phyloP scores from a whole-genome alignment of 1,140 invertebrate species.

The Plectrocnemia conspersa region DNA sequence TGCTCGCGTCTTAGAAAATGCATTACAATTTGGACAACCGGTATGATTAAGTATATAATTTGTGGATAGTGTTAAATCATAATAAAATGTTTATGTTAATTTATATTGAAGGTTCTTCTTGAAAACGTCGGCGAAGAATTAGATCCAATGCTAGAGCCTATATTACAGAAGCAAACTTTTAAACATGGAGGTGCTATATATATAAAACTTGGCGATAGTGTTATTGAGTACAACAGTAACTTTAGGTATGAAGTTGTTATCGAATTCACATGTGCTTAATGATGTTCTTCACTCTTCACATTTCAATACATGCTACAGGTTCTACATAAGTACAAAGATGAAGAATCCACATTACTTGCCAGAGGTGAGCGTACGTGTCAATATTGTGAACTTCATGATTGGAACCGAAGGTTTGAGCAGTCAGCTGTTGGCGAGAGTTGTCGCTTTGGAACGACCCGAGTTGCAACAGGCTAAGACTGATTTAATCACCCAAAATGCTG shows the following conservation, averaged over 20 bases:
- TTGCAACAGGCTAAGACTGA: conserved; percentile 88
- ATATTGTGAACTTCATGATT: conserved; percentile 90
- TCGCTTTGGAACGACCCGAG: conserved; percentile 87
- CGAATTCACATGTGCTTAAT: too few species aligned
- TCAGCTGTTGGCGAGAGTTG: conserved; percentile 85
- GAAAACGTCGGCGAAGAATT: conserved; percentile 87
- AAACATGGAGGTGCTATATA: conserved; percentile 78
- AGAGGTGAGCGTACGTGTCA: conserved; percentile 88
- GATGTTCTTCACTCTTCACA: neutral
- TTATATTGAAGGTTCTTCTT: conserved; percentile 63
- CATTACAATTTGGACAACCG: conserved; percentile 88
- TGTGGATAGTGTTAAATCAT: neutral
- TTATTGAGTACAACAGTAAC: conserved; percentile 78
- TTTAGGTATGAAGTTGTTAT: conserved; percentile 67
- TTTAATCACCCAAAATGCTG: conserved; percentile 82
- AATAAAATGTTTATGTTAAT: conserved; percentile 4
- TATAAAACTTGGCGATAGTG: conserved; percentile 77
- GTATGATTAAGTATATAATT: conserved; percentile 39
- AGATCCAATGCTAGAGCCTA: conserved; percentile 83
- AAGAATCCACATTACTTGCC: conserved; percentile 91
- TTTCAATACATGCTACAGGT: conserved; percentile 51
- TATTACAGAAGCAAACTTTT: conserved; percentile 84
- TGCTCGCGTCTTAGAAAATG: conserved; percentile 81
- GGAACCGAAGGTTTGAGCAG: conserved; percentile 87
- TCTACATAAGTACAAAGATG: conserved; percentile 94